These are phyloP conservation scores for Labeo rohita DNA, from an alignment of 2,113 vertebrate genomes.

Conservation along the genomic window DNA sequence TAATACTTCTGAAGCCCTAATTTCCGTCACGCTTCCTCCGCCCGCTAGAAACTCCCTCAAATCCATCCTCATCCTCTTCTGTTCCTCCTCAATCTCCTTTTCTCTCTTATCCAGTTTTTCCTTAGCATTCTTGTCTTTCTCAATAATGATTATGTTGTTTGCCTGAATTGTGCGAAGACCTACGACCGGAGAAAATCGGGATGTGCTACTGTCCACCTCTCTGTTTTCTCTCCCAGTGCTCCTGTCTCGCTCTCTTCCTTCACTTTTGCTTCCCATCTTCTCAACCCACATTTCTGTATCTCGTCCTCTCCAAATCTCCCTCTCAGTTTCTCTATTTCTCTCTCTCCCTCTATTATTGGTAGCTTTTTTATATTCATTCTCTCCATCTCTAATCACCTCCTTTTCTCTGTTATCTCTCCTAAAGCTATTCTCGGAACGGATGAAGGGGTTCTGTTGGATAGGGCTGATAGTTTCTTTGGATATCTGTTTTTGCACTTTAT, in stretches of 20 bases:
- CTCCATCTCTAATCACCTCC: constrained; percentile 52
- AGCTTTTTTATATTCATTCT: not conserved
- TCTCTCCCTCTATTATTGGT: constrained; percentile 56
- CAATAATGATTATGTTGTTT: constrained; percentile 80
- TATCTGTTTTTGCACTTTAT: constrained; percentile 63
- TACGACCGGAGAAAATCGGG: constrained; percentile 43
- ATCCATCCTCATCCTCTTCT: constrained; percentile 74
- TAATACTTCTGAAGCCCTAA: constrained; percentile 75
- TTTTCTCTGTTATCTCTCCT: constrained; percentile 57
- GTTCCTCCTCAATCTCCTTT: constrained; percentile 60
- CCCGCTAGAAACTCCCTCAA: constrained; percentile 71
- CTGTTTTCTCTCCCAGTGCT: constrained; percentile 59
- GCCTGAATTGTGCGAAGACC: constrained; percentile 76
- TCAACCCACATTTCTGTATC: constrained; percentile 56
- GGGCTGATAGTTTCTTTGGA: constrained; percentile 82
- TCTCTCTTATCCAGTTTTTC: constrained; percentile 60
- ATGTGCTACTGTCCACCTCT: constrained; percentile 55
- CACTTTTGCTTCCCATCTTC: not conserved
- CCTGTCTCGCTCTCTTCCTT: constrained; percentile 14
- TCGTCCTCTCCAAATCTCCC: constrained; percentile 61
- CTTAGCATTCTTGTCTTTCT: constrained; percentile 66
- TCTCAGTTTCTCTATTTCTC: constrained; percentile 59
- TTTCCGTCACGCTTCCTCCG: constrained; percentile 76
- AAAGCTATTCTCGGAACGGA: constrained; percentile 75
- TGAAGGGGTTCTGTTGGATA: constrained; percentile 83